Evolutionary conservation across 2,888 invertebrate genomes (phyloP).

Genomic region (Leptopterna dolabrata): DNA sequence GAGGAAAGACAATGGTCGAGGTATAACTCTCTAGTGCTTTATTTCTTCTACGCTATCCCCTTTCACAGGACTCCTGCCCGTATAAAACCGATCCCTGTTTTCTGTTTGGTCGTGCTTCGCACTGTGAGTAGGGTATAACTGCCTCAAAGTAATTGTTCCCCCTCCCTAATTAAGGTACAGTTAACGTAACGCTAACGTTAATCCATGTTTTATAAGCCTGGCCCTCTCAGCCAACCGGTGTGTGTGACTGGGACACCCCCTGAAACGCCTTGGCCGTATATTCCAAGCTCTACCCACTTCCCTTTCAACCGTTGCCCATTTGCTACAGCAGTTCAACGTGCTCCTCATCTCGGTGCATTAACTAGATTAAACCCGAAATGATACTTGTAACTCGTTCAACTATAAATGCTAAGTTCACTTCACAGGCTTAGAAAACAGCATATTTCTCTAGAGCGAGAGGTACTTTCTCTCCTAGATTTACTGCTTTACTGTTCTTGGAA

Average conservation of each 20-base stretch:
- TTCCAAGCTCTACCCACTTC: background rate
- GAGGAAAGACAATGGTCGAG: slow-evolving; percentile 2
- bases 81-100: slow-evolving; percentile 23
- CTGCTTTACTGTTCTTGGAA: background rate
- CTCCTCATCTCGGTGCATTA: background rate
- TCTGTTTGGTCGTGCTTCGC: background rate
- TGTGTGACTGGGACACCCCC: background rate
- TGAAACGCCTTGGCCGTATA: slow-evolving; percentile 16
- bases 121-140: slow-evolving; percentile 22
- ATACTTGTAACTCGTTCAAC: background rate
- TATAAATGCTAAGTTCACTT: background rate
- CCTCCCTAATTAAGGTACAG: slow-evolving; percentile 43
- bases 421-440: background rate
- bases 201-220: slow-evolving; percentile 45
- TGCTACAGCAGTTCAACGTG: slow-evolving; percentile 5
- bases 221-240: slow-evolving; percentile 19
- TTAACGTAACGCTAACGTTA: slow-evolving; percentile 48
- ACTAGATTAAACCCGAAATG: slow-evolving; percentile 39
- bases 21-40: slow-evolving; percentile 37
- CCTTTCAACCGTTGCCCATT: background rate
- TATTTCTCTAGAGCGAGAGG: background rate
- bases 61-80: background rate
- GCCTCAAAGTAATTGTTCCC: slow-evolving; percentile 40
- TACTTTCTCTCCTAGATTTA: background rate
- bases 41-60: background rate